Conservation (phyloP, 1,140 invertebrate species). For the Drosophila orena region DNA sequence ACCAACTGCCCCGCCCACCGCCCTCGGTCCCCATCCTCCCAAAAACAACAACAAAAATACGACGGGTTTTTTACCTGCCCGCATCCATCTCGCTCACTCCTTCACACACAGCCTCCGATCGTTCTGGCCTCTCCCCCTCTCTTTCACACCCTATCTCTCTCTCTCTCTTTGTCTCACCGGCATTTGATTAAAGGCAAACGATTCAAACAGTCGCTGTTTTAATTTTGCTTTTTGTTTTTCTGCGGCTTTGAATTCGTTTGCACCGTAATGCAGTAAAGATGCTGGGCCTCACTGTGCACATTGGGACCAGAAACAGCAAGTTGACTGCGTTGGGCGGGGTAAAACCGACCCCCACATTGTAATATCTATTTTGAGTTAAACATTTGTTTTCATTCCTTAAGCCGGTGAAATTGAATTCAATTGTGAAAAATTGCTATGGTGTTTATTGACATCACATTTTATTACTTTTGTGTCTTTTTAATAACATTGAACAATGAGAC, state of each 20-base stretch:
- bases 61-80: conserved; percentile 55
- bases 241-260: conserved; percentile 25
- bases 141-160: background rate
- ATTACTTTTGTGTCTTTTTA: too few relatives aligned
- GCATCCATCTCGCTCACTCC: conserved; percentile 12
- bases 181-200: conserved; percentile 43
- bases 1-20: conserved; percentile 35
- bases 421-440: too few relatives aligned
- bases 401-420: too few relatives aligned
- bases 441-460: too few relatives aligned
- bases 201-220: conserved; percentile 35
- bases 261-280: conserved; percentile 4
- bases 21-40: conserved; percentile 2
- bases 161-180: conserved; percentile 20
- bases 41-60: background rate
- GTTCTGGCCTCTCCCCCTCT: conserved; percentile 24
- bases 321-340: background rate
- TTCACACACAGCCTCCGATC: conserved; percentile 14
- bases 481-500: too few relatives aligned
- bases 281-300: conserved; percentile 18
- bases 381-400: background rate
- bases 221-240: conserved; percentile 40
- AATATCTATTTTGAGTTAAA: background rate
- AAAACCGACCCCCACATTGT: background rate
- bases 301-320: background rate